Conservation (phyloP, 1,140 invertebrate genomes). For the Phocides pigmalion region DNA sequence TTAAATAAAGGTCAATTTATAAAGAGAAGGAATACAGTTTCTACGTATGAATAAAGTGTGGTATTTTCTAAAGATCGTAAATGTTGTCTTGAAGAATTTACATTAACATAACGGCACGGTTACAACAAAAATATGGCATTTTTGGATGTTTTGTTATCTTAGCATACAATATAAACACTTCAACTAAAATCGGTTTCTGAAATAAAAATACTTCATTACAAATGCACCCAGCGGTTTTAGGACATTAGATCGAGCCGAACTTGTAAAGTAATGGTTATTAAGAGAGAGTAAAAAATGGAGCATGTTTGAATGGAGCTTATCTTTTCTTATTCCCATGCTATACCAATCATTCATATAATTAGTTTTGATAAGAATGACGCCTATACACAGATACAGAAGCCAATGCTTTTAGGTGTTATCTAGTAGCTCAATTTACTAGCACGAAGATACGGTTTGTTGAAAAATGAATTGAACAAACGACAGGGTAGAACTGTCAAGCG, state of each 20-base stretch:
- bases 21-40: neutral
- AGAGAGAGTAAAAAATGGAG: slow-evolving; percentile 18
- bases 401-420: slow-evolving; percentile 76
- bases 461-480: slow-evolving; percentile 50
- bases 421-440: slow-evolving; percentile 62
- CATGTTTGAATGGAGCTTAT: slow-evolving; percentile 13
- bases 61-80: too few relatives aligned
- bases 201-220: neutral
- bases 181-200: too few relatives aligned
- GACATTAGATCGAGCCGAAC: neutral
- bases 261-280: slow-evolving; percentile 16
- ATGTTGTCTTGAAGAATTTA: neutral
- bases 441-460: slow-evolving; percentile 45
- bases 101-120: too few relatives aligned
- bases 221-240: neutral
- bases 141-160: too few relatives aligned
- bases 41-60: neutral
- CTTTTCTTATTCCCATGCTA: slow-evolving; percentile 45
- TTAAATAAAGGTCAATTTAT: slow-evolving; percentile 25
- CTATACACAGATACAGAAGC: slow-evolving; percentile 70
- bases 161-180: too few relatives aligned
- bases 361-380: slow-evolving; percentile 77
- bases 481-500: neutral
- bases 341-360: slow-evolving; percentile 76
- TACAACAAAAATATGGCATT: too few relatives aligned